Conservation (phyloP, 2,113 vertebrate species). For the Eretmochelys imbricata region DNA sequence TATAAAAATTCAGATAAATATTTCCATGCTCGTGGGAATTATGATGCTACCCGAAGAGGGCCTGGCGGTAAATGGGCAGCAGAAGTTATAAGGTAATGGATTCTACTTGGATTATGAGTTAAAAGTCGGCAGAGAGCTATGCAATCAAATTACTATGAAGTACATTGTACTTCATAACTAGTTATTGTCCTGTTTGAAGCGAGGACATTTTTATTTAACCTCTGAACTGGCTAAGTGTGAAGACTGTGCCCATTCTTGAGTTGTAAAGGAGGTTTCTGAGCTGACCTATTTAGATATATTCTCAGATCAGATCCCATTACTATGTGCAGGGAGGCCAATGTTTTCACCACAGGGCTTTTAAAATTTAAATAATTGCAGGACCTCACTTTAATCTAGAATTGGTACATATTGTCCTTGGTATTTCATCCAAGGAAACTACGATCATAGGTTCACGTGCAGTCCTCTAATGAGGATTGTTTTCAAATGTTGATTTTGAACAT, state of each 20-base stretch:
- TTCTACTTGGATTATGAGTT: not conserved
- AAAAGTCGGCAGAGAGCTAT: accelerated
- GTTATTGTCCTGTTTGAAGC: not conserved
- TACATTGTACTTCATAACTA: not conserved
- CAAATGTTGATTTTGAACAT: not conserved
- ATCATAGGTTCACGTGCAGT: accelerated
- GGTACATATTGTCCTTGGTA: not conserved
- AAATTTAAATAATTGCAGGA: not conserved
- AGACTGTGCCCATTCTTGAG: not conserved
- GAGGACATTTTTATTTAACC: not conserved
- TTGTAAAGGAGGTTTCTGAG: not conserved
- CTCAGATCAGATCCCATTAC: not conserved
- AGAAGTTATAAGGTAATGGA: slow-evolving; percentile 45
- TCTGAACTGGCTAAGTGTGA: not conserved
- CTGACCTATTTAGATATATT: not conserved
- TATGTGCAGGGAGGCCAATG: not conserved
- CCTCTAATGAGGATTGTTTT: not conserved
- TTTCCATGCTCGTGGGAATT: slow-evolving; percentile 71
- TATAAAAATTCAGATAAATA: slow-evolving; percentile 43
- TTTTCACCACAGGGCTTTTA: not conserved
- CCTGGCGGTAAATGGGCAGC: slow-evolving; percentile 63
- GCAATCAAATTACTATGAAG: not conserved
- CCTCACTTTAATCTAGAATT: not conserved
- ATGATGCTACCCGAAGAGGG: slow-evolving; percentile 55
- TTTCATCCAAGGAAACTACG: accelerated